Conservation (phyloP, 2,797 vertebrate species). For the Tachyglossus aculeatus region DNA sequence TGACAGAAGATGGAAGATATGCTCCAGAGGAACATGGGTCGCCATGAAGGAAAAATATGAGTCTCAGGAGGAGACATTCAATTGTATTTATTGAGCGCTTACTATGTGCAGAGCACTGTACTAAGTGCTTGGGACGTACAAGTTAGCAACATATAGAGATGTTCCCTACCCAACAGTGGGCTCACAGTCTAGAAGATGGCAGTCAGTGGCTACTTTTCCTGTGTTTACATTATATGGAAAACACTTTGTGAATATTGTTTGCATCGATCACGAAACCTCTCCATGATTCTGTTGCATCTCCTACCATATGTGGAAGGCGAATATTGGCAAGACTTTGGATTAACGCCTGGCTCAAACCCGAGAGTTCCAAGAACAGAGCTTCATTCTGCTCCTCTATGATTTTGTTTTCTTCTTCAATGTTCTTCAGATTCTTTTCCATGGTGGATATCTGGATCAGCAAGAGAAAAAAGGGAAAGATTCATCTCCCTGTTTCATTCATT, state of each 20-base stretch:
- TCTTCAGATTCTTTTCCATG: slow-evolving; percentile 98
- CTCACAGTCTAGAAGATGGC: neutral
- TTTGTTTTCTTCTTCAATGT: slow-evolving; percentile 96
- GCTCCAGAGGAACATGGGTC: slow-evolving; percentile 40
- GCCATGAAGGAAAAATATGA: too few species aligned
- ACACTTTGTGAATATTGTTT: neutral
- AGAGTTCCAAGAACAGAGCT: slow-evolving; percentile 96
- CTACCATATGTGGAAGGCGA: slow-evolving; percentile 97
- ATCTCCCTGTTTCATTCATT: neutral
- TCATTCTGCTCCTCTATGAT: slow-evolving; percentile 98
- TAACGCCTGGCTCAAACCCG: slow-evolving; percentile 94
- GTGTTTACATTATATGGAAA: slow-evolving; percentile 7
- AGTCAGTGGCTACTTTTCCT: neutral
- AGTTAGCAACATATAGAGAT: too few species aligned
- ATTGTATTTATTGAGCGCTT: too few species aligned
- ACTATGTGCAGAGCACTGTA: too few species aligned
- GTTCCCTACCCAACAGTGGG: too few species aligned
- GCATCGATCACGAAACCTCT: neutral
- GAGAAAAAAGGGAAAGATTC: neutral
- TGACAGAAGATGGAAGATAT: slow-evolving; percentile 50
- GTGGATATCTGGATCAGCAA: slow-evolving; percentile 85
- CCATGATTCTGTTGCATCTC: slow-evolving; percentile 19
- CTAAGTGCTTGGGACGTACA: too few species aligned
- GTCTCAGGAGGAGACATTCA: too few species aligned
- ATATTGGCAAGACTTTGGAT: slow-evolving; percentile 97